Evolutionary conservation across 2,888 invertebrate genomes (phyloP).

Genomic region (Drosophila meridiana): DNA sequence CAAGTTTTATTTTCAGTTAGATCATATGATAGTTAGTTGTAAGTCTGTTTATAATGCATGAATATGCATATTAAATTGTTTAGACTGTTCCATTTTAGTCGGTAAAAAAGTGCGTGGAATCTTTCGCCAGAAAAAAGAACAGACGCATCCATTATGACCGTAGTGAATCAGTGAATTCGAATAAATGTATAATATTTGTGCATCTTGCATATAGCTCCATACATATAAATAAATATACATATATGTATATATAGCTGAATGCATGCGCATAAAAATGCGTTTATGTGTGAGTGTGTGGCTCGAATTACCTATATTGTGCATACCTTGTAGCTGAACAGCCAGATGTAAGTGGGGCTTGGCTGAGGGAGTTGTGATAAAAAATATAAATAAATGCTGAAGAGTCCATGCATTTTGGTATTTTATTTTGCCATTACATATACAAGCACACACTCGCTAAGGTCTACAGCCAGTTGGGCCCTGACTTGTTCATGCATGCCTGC

Average conservation of each 20-base stretch:
- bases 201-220: neutral
- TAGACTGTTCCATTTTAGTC: neutral
- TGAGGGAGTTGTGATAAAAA: constrained; percentile 6
- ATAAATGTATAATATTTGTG: constrained; percentile 19
- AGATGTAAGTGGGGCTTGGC: neutral
- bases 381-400: constrained; percentile 54
- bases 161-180: constrained; percentile 12
- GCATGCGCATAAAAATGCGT: neutral
- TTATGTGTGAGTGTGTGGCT: constrained; percentile 2
- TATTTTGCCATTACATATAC: constrained; percentile 43
- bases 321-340: constrained; percentile 22
- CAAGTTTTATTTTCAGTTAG: no score
- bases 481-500: constrained; percentile 29
- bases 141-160: neutral
- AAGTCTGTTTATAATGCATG: neutral
- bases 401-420: constrained; percentile 52
- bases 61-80: neutral
- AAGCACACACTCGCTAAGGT: neutral
- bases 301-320: constrained; percentile 25
- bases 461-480: constrained; percentile 11
- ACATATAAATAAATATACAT: no score
- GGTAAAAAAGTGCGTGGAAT: neutral
- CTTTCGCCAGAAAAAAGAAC: neutral
- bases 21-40: neutral
- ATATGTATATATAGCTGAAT: neutral